Percentiles rank a stretch among this genome's conserved stretches.
Evolutionary conservation across 2,888 invertebrate species (phyloP).

Genomic region (Lepidocyrtinus sp.): DNA sequence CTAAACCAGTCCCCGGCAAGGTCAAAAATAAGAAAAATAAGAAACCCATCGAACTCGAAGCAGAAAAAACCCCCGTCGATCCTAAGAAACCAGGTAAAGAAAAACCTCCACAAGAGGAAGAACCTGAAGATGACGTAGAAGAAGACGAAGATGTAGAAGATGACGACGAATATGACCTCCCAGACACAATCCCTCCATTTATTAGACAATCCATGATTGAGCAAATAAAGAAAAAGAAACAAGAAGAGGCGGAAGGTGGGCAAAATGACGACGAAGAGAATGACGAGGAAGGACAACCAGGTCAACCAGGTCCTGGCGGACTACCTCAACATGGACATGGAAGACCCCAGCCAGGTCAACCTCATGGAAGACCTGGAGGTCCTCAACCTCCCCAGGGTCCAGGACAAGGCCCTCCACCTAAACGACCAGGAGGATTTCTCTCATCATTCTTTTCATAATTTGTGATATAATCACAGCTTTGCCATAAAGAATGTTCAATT

Average conservation of each 20-base stretch:
- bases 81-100: too few species aligned
- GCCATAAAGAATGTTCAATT: slow-evolving; percentile 39
- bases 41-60: too few species aligned
- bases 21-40: not conserved
- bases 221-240: slow-evolving; percentile 33
- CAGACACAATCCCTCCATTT: slow-evolving; percentile 36
- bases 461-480: not conserved
- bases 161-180: slow-evolving; percentile 25
- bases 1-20: not conserved
- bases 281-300: not conserved
- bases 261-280: slow-evolving; percentile 12
- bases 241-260: slow-evolving; percentile 12
- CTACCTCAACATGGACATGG: not conserved
- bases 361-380: slow-evolving; percentile 16
- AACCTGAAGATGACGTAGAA: slow-evolving; percentile 30
- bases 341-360: slow-evolving; percentile 11
- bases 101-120: too few species aligned
- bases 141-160: slow-evolving; percentile 14
- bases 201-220: slow-evolving; percentile 50
- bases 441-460: slow-evolving; percentile 39
- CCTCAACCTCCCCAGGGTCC: not conserved
- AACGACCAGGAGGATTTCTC: slow-evolving; percentile 32
- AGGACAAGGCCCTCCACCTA: slow-evolving; percentile 1
- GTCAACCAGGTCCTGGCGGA: slow-evolving; percentile 23
- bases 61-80: too few species aligned